These are phyloP conservation scores for Fopius arisanus DNA, from an alignment of 1,140 invertebrate genomes.

Conservation along the genomic window DNA sequence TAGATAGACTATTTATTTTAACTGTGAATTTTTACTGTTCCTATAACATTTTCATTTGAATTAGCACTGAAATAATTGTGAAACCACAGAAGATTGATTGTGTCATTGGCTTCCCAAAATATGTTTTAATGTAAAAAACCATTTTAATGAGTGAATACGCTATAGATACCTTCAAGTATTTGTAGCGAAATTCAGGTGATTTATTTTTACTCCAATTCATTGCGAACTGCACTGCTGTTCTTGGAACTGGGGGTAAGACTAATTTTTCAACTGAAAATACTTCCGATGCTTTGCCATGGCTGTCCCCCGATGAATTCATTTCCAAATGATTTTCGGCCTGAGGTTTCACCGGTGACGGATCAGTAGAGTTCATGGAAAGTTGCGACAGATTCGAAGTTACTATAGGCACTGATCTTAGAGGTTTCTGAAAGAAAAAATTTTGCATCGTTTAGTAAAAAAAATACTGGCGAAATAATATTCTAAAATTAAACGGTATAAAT, in stretches of 20 bases:
- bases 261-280: constrained; percentile 26
- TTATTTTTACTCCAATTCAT: constrained; percentile 64
- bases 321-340: constrained; percentile 35
- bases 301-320: not conserved
- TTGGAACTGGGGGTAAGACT: constrained; percentile 60
- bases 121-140: not conserved
- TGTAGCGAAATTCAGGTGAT: constrained; percentile 49
- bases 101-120: too few species aligned
- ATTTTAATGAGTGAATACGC: not conserved
- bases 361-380: constrained; percentile 42
- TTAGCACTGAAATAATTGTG: too few species aligned
- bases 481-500: not conserved
- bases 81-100: too few species aligned
- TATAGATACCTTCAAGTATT: constrained; percentile 58
- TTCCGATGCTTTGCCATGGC: constrained; percentile 12
- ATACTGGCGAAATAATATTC: too few species aligned
- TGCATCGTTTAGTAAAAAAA: constrained; percentile 10
- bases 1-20: not conserved
- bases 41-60: too few species aligned
- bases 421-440: constrained; percentile 57
- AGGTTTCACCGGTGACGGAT: constrained; percentile 48
- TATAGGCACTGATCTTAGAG: constrained; percentile 66
- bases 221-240: constrained; percentile 69
- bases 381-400: constrained; percentile 54
- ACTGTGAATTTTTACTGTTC: too few species aligned